Evolutionary conservation across 2,113 vertebrate genomes (phyloP), one percentile per base, ranked within the genome.

Genomic region (Galemys pyrenaicus): DNA sequence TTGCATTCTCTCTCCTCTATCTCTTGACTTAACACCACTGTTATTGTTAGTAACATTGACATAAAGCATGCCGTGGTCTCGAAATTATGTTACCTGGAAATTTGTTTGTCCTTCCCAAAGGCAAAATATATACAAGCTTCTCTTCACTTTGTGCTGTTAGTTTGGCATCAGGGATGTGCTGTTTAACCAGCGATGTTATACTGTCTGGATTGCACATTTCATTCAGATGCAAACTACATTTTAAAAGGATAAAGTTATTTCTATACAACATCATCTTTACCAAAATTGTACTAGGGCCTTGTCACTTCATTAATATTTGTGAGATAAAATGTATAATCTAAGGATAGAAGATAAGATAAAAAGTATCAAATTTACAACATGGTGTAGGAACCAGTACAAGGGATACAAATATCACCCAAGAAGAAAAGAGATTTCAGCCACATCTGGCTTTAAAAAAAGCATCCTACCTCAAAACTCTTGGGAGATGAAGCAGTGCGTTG

Each of bases 121-220:
- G 99, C 92, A 99, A 97, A 1, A 98, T 98, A 97, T 98, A 99
- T 0, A 98, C 98, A 22, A 99, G 96, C 95, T 98, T 98, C 3
- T 98, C 98, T 93, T 99, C 98, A 22, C 98, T 99, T 26, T 98
- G 98, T 54, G 97, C 96, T 44, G 98, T 98, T 96, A 99, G 73
- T 94, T 97, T 98, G 11, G 98, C 98, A 54, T 98, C 98, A 30
- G 98, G 97, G 65, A 99, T 98, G 22, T 99, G 98, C 20, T 97
- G 97, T 93, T 98, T 97, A 84, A 99, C 96, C 93, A 99, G 1
- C 4, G 98, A 97, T 0, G 98, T 95, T 84, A 99, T 94, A 9
- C 51, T 93, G 0, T 98, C 98, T 13, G 98, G 92, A 1, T 98
- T 97, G 91, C 98, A 98, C 0, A 90, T 71, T 90, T 98, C 98